These are phyloP conservation scores for Lumbricus terrestris DNA, from an alignment of 2,888 invertebrate genomes.

Conservation along the genomic window DNA sequence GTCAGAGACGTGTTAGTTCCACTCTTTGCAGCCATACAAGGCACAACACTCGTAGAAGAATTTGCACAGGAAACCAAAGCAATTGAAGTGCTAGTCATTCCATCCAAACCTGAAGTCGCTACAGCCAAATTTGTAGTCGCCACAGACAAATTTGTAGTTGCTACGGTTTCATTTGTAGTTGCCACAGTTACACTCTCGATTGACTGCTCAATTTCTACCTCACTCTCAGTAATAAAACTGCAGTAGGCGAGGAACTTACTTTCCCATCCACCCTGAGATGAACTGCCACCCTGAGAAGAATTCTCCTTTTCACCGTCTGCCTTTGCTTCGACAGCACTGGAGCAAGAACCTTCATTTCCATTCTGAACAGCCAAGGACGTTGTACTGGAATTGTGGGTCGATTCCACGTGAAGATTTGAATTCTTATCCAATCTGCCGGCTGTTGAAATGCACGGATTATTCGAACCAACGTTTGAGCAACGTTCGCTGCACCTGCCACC, in stretches of 20 bases:
- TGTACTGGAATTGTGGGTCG: not conserved
- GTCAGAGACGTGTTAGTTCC: not conserved
- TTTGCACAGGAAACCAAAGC: not conserved
- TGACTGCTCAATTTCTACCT: not conserved
- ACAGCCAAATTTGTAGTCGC: not conserved
- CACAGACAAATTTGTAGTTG: not conserved
- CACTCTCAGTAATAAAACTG: not conserved
- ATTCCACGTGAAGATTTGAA: not conserved
- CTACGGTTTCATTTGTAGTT: not conserved
- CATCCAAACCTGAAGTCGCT: too few relatives aligned
- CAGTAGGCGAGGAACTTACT: not conserved
- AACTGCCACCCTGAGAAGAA: not conserved
- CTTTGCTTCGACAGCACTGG: not conserved
- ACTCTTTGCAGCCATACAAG: not conserved
- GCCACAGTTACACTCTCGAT: not conserved
- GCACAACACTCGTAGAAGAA: not conserved
- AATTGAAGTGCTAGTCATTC: not conserved
- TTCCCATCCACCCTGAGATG: not conserved
- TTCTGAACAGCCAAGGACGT: not conserved
- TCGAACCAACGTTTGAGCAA: not conserved
- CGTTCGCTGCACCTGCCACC: not conserved
- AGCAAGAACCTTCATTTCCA: not conserved
- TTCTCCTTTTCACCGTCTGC: not conserved
- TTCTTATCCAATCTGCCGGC: not conserved
- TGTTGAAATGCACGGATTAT: not conserved